Evolutionary conservation across 1,140 invertebrate genomes (phyloP).

Genomic region (Drosophila ogumai): DNA sequence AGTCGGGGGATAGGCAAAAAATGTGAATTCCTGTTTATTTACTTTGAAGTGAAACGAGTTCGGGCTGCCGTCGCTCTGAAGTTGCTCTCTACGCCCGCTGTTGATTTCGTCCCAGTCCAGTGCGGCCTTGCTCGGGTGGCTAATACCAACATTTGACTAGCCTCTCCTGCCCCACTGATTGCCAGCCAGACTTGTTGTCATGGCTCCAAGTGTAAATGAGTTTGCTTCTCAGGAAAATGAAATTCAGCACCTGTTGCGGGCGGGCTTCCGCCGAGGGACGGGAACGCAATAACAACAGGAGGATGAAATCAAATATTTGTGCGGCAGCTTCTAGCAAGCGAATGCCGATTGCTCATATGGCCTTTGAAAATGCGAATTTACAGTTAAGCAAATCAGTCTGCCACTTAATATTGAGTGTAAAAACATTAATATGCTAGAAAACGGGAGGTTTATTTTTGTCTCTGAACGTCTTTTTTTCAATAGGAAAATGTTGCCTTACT

Average conservation of each 20-base stretch:
- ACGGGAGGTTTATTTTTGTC: not conserved
- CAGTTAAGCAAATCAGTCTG: not conserved
- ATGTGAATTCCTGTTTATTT: slow-evolving; percentile 42
- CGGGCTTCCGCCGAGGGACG: not conserved
- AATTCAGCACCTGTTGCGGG: slow-evolving; percentile 65
- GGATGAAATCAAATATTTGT: slow-evolving; percentile 71
- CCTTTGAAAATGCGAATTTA: not conserved
- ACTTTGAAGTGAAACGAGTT: slow-evolving; percentile 59
- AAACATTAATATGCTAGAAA: not conserved
- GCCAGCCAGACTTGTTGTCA: slow-evolving; percentile 49
- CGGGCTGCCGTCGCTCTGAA: slow-evolving; percentile 33
- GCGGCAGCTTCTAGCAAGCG: slow-evolving; percentile 31
- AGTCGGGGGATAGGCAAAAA: slow-evolving; percentile 1
- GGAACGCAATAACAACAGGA: slow-evolving; percentile 58
- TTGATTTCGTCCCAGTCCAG: slow-evolving; percentile 38
- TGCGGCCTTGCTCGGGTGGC: slow-evolving; percentile 16
- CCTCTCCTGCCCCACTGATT: slow-evolving; percentile 6
- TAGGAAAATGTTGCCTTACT: too few relatives aligned
- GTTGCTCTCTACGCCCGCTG: slow-evolving; percentile 47
- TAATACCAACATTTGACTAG: slow-evolving; percentile 66
- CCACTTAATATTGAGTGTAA: not conserved
- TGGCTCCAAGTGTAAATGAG: slow-evolving; percentile 72
- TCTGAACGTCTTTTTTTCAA: too few relatives aligned
- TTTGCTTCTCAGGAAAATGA: slow-evolving; percentile 60
- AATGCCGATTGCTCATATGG: slow-evolving; percentile 54